Base-by-base conservation (phyloP, 2,888 invertebrate species). In the Quadroppia sp. region DNA sequence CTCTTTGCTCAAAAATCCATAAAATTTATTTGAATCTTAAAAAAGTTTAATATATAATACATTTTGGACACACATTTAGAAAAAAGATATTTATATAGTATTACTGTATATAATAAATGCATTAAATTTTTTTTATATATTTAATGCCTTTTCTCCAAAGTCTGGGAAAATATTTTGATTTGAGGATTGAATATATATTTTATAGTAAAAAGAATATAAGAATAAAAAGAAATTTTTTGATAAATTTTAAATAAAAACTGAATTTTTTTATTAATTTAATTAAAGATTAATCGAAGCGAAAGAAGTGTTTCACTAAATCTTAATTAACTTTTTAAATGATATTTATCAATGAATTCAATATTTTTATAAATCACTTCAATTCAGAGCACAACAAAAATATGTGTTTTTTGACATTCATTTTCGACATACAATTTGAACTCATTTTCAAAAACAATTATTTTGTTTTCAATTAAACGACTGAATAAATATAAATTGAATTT, bases 111-210 rank as follows among this genome's bases (percentile, higher is more conserved):
- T 53, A 53, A 23, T 53, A 53, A 53, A 53, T 25, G 53, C 23
- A 25, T 53, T 13, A 53, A 53, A 53, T 20, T 2, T 20, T 53
- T 53, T 20, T 7, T 15, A 36, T 36, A 36, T 36, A 11, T 59
- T 59, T 30, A 15, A 59, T 59, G 30, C 13, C 23, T 30, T 59
- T 59, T 59, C 17, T 3, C 3, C 20, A 23, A 59, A 59, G 59
- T 59, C 59, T 59, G 59, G 59, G 59, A 59, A 59, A 59, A 59
- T 59, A 59, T 59, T 59, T 59, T 28, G 30, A 30, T 30, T 59
- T 15, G 6, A 25, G 7, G 23, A 28, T 59, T 45, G 45, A 45
- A 45, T 45, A 45, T 25, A 56, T 20, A 56, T 56, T 56, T 20
- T 20, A 56, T 20, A 56, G 11, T 23, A 56, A 23, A 56, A 56